Conservation (phyloP, 2,113 vertebrate genomes). For the Vimba vimba region DNA sequence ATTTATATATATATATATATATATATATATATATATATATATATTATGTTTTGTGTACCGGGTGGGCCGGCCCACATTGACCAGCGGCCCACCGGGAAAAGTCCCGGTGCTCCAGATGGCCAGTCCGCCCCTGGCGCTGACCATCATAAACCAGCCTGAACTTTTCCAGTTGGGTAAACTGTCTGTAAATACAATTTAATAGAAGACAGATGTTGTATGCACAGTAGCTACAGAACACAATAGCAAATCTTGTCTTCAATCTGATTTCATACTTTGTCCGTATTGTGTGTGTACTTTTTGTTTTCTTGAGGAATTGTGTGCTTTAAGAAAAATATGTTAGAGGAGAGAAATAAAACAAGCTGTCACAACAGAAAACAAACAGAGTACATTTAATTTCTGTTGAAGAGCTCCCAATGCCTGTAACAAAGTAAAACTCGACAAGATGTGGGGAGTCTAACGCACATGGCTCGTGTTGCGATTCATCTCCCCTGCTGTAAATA, state of each 20-base stretch:
- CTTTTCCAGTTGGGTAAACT: neutral
- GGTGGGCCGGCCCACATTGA: too few relatives aligned
- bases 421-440: constrained; percentile 41
- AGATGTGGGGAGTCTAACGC: constrained; percentile 1
- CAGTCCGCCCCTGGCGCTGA: too few relatives aligned
- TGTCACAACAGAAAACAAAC: constrained; percentile 16
- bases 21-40: too few relatives aligned
- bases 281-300: neutral
- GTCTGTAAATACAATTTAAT: neutral
- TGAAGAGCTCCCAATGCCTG: constrained; percentile 22
- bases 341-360: constrained; percentile 9
- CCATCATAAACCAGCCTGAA: neutral
- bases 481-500: constrained; percentile 38
- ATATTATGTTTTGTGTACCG: too few relatives aligned
- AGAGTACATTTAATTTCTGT: neutral
- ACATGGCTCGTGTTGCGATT: neutral
- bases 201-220: neutral
- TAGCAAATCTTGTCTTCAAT: neutral
- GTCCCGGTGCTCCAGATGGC: too few relatives aligned
- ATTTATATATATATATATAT: too few relatives aligned
- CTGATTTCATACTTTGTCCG: neutral
- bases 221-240: neutral
- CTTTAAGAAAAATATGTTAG: neutral
- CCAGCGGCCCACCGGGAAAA: too few relatives aligned
- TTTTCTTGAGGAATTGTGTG: constrained; percentile 4